Percentiles rank a stretch among this genome's conserved stretches.
Conservation (phyloP, 2,888 invertebrate genomes). For the Macrosiphum euphorbiae region DNA sequence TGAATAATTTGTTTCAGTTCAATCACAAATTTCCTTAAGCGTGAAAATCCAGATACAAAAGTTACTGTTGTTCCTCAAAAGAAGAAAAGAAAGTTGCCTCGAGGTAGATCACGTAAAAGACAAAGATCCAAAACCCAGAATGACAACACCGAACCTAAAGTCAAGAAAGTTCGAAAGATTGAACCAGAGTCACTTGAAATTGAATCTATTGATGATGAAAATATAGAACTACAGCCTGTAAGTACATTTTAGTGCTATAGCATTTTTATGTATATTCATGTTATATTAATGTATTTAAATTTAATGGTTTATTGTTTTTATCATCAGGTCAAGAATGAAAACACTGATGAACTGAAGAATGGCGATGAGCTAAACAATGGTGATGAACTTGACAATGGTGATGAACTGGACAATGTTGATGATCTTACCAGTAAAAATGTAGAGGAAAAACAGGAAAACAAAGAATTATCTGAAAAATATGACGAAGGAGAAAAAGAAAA, state of each 20-base stretch:
- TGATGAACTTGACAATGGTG: constrained; percentile 65
- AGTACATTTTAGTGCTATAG: neutral
- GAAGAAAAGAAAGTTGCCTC: constrained; percentile 35
- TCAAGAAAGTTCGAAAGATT: constrained; percentile 14
- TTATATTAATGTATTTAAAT: neutral
- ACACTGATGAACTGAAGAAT: constrained; percentile 62
- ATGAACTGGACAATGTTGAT: constrained; percentile 62
- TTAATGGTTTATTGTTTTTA: neutral
- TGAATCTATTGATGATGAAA: neutral
- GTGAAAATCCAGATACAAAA: constrained; percentile 2
- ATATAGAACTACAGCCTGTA: constrained; percentile 4
- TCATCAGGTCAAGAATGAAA: constrained; percentile 65
- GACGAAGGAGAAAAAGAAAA: constrained; percentile 67
- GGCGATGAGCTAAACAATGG: constrained; percentile 65
- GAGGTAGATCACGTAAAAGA: constrained; percentile 55
- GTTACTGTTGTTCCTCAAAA: constrained; percentile 1
- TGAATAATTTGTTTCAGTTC: constrained; percentile 36
- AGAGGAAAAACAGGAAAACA: constrained; percentile 34
- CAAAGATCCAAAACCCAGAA: neutral
- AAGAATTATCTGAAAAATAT: neutral
- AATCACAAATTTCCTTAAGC: constrained; percentile 44
- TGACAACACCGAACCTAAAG: constrained; percentile 26
- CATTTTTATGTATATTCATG: neutral
- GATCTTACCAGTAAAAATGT: neutral
- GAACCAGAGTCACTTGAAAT: neutral